Evolutionary conservation across 2,888 invertebrate genomes (phyloP).

Genomic region (Coelopa pilipes): DNA sequence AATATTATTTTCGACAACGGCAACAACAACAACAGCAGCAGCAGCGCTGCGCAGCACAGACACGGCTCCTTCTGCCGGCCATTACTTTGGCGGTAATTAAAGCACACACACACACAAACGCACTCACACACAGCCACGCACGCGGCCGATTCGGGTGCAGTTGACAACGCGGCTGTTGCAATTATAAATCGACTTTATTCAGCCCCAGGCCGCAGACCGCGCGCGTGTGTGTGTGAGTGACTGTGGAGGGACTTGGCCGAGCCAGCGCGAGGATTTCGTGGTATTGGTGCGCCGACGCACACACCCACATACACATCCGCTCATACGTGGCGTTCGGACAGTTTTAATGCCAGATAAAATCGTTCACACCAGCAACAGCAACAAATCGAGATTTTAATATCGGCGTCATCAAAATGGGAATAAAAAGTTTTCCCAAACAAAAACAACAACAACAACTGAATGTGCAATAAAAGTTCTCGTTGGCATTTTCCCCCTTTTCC

Average conservation of each 20-base stretch:
- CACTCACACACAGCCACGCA: slow-evolving; percentile 43
- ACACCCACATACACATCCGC: slow-evolving; percentile 28
- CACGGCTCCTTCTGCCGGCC: not conserved
- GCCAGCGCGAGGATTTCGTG: slow-evolving; percentile 9
- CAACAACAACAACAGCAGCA: not conserved
- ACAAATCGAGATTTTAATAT: too few relatives aligned
- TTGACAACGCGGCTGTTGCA: slow-evolving; percentile 31
- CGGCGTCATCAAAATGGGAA: too few relatives aligned
- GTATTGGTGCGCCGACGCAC: slow-evolving; percentile 27
- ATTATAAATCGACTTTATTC: slow-evolving; percentile 34
- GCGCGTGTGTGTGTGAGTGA: slow-evolving; percentile 15
- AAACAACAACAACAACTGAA: too few relatives aligned
- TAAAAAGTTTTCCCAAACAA: too few relatives aligned
- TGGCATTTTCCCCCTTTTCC: too few relatives aligned
- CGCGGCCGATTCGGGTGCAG: slow-evolving; percentile 33
- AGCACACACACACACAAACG: slow-evolving; percentile 11
- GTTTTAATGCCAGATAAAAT: slow-evolving; percentile 5
- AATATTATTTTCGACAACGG: too few relatives aligned
- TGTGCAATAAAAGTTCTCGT: too few relatives aligned
- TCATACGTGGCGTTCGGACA: not conserved
- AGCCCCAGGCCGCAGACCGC: slow-evolving; percentile 26
- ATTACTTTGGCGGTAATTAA: slow-evolving; percentile 4
- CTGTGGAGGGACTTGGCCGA: too few relatives aligned
- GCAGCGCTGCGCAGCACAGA: not conserved
- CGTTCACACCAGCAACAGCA: too few relatives aligned